Percentiles rank a stretch among this genome's conserved stretches.
Conservation (phyloP, 2,113 vertebrate genomes). For the Xyliphius kryptos region DNA sequence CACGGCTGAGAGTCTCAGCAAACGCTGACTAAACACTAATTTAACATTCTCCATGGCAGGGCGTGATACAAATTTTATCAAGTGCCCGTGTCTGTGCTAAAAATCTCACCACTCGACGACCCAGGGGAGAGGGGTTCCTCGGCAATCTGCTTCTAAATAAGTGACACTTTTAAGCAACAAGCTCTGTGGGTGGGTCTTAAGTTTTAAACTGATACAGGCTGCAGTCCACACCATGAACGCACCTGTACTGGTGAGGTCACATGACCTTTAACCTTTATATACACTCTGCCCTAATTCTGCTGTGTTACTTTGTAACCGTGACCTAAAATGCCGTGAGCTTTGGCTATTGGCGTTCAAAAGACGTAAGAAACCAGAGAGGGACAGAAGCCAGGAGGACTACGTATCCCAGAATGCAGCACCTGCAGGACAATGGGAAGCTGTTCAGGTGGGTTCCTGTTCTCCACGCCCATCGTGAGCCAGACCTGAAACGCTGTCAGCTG, state of each 20-base stretch:
- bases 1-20: background rate
- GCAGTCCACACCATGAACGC: too few species aligned
- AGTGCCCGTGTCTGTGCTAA: background rate
- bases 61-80: conserved; percentile 18
- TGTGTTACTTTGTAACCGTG: too few species aligned
- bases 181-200: too few species aligned
- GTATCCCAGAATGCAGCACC: conserved; percentile 59
- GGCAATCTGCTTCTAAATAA: too few species aligned
- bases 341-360: background rate
- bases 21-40: conserved; percentile 22
- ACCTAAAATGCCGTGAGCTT: too few species aligned
- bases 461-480: conserved; percentile 96
- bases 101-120: background rate
- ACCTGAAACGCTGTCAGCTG: conserved; percentile 97
- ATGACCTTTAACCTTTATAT: too few species aligned
- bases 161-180: too few species aligned
- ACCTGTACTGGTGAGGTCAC: too few species aligned
- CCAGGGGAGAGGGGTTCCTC: background rate
- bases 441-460: conserved; percentile 94
- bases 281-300: too few species aligned
- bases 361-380: background rate
- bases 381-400: background rate
- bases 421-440: conserved; percentile 94
- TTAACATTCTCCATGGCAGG: conserved; percentile 30
- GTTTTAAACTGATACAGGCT: too few species aligned